Conservation (phyloP, 2,888 invertebrate species). For the Diplolepis rosae region DNA sequence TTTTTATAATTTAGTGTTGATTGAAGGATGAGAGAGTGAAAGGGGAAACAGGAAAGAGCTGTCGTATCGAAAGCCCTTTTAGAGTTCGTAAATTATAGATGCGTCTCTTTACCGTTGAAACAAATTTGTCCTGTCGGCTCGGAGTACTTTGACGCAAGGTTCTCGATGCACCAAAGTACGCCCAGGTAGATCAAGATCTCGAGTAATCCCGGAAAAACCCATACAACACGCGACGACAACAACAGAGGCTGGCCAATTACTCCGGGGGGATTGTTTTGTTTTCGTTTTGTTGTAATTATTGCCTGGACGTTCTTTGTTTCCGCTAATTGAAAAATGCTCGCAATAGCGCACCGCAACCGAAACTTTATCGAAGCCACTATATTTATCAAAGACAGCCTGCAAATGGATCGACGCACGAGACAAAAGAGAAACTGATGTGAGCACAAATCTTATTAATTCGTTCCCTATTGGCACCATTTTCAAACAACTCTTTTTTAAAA, state of each 20-base stretch:
- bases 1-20: conserved; percentile 20
- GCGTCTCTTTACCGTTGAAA: conserved; percentile 20
- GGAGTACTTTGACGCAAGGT: conserved; percentile 23
- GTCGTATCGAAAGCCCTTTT: conserved; percentile 24
- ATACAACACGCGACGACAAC: conserved; percentile 43
- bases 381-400: conserved; percentile 42
- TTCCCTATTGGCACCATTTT: neutral
- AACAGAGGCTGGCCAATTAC: conserved; percentile 60
- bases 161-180: conserved; percentile 21
- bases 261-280: conserved; percentile 56
- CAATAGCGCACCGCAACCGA: conserved; percentile 45
- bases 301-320: conserved; percentile 60
- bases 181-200: conserved; percentile 18
- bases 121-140: conserved; percentile 26
- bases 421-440: neutral
- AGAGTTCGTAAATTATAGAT: conserved; percentile 44
- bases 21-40: conserved; percentile 29
- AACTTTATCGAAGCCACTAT: conserved; percentile 43
- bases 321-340: conserved; percentile 64
- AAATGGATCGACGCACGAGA: neutral
- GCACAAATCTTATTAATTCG: neutral
- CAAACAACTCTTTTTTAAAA: too few species aligned
- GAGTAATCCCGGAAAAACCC: conserved; percentile 34
- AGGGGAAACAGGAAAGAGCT: conserved; percentile 25
- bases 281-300: conserved; percentile 64